Evolutionary conservation across 1,140 invertebrate species (phyloP).

Genomic region (Spodoptera frugiperda): DNA sequence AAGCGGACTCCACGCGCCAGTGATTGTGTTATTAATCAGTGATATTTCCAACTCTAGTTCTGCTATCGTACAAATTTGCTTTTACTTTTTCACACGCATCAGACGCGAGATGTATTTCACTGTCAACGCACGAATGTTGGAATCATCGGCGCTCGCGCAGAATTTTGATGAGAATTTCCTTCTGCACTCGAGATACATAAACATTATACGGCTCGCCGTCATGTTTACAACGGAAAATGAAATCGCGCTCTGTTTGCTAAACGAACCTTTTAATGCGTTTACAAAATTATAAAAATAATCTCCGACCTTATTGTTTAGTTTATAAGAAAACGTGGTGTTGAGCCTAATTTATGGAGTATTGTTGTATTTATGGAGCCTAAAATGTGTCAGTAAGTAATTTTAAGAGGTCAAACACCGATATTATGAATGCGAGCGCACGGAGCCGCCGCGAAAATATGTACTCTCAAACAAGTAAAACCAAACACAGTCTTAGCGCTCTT

Average conservation of each 20-base stretch:
- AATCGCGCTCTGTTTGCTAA: conserved; percentile 73
- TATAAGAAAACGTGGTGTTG: conserved; percentile 63
- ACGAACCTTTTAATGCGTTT: conserved; percentile 73
- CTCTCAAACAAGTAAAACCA: conserved; percentile 73
- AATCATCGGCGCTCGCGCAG: conserved; percentile 77
- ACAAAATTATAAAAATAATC: conserved; percentile 73
- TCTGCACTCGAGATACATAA: conserved; percentile 79
- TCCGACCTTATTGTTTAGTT: conserved; percentile 62
- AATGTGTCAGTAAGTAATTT: conserved; percentile 76
- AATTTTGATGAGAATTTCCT: conserved; percentile 84
- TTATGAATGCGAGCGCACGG: conserved; percentile 83
- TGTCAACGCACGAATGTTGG: conserved; percentile 77
- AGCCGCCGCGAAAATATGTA: conserved; percentile 77
- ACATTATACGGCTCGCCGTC: conserved; percentile 76
- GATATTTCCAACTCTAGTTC: conserved; percentile 39
- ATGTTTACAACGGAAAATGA: conserved; percentile 84
- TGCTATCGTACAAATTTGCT: conserved; percentile 62
- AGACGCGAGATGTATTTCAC: conserved; percentile 73
- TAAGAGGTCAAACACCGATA: conserved; percentile 73
- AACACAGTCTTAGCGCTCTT: conserved; percentile 68
- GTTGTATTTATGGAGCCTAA: conserved; percentile 51
- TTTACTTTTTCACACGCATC: conserved; percentile 82
- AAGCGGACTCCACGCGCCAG: conserved; percentile 4
- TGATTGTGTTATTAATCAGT: conserved; percentile 32
- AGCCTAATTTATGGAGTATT: conserved; percentile 52